Evolutionary conservation across 2,888 invertebrate species (phyloP).

Genomic region (Drosophila subsilvestris): DNA sequence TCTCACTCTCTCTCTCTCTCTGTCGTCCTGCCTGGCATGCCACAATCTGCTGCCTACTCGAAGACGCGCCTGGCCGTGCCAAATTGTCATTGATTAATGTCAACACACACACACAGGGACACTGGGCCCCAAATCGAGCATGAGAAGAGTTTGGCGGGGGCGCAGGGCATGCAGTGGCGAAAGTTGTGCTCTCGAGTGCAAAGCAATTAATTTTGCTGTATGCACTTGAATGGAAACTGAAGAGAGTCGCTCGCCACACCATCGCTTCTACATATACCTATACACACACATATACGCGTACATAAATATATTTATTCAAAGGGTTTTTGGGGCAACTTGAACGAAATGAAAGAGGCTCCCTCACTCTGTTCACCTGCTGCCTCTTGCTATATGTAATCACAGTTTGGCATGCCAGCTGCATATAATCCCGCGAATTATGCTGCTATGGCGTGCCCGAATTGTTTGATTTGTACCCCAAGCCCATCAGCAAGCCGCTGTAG

Average conservation of each 20-base stretch:
- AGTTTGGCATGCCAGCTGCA: conserved; percentile 52
- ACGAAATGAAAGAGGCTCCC: conserved; percentile 20
- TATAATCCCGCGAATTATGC: conserved; percentile 42
- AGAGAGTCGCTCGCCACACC: conserved; percentile 25
- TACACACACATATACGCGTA: background rate
- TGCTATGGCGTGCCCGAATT: conserved; percentile 50
- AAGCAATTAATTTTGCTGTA: conserved; percentile 60
- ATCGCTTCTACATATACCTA: background rate
- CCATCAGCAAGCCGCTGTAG: background rate
- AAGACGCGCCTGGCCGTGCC: conserved; percentile 51
- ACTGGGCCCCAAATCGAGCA: background rate
- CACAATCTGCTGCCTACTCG: conserved; percentile 29
- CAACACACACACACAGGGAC: conserved; percentile 34
- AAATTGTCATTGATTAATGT: conserved; percentile 68
- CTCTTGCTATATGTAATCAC: conserved; percentile 33
- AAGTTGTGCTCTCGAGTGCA: conserved; percentile 47
- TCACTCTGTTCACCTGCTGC: background rate
- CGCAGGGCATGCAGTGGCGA: conserved; percentile 13
- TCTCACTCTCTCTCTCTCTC: background rate
- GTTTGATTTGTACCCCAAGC: conserved; percentile 36
- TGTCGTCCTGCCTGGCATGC: conserved; percentile 9
- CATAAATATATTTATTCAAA: conserved; percentile 9
- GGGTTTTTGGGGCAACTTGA: conserved; percentile 26
- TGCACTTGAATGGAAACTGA: conserved; percentile 63
- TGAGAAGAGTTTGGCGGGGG: background rate